Conservation (phyloP, 1,140 invertebrate genomes). For the Telenomus remus region DNA sequence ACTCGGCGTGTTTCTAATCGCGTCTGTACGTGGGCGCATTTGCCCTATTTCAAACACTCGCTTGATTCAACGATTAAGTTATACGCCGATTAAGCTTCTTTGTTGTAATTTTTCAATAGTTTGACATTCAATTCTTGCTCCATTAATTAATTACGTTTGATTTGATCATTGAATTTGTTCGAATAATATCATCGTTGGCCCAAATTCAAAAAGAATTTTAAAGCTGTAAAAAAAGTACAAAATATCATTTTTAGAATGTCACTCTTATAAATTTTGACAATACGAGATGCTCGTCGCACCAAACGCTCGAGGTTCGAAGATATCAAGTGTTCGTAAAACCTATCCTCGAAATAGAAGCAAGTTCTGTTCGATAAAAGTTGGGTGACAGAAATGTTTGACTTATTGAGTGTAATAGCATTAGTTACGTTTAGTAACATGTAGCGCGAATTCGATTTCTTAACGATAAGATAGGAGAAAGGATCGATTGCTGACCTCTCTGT, state of each 20-base stretch:
- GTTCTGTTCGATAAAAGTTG: slow-evolving; percentile 23
- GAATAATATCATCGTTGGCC: too few species aligned
- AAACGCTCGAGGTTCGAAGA: slow-evolving; percentile 59
- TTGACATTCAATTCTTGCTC: slow-evolving; percentile 18
- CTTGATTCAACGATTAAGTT: slow-evolving; percentile 50
- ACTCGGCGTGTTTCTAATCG: slow-evolving; percentile 47
- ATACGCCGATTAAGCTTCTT: slow-evolving; percentile 31
- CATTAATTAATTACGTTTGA: too few species aligned
- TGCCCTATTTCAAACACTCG: slow-evolving; percentile 42
- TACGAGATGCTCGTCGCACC: slow-evolving; percentile 36
- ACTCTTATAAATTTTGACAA: background rate
- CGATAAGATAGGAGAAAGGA: slow-evolving; percentile 29
- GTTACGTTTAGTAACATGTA: slow-evolving; percentile 41
- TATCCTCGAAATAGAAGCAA: slow-evolving; percentile 20
- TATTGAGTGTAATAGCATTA: slow-evolving; percentile 34
- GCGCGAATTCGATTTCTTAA: slow-evolving; percentile 30
- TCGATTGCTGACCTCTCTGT: slow-evolving; percentile 31
- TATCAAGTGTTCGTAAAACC: slow-evolving; percentile 41
- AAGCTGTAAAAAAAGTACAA: too few species aligned
- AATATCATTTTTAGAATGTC: background rate
- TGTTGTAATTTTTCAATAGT: slow-evolving; percentile 27
- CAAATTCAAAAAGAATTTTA: too few species aligned
- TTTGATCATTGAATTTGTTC: too few species aligned
- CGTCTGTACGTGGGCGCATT: slow-evolving; percentile 44
- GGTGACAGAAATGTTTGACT: slow-evolving; percentile 16